Base-by-base conservation (phyloP, 2,888 invertebrate genomes). In the Polylopha cassiicola region DNA sequence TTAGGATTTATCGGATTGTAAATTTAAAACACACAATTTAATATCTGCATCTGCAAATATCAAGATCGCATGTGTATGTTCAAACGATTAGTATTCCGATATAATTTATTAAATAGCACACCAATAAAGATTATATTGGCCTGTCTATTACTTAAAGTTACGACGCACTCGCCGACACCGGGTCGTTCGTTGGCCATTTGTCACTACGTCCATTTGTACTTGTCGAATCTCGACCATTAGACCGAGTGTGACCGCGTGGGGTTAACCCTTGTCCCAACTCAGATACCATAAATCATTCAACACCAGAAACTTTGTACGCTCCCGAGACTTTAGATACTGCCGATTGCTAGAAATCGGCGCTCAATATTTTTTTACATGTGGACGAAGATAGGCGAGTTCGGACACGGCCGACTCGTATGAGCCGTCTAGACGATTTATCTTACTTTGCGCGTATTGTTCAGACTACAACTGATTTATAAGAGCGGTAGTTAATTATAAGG, bases 161-260 rank as follows among this genome's bases (percentile, higher is more conserved):
- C 74, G 74, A 63, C 68, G 58, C 54, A 50, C 52, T 61, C 67
- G 58, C 66, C 67, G 69, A 73, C 68, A 65, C 64, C 67, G 72
- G 79, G 76, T 78, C 81, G 81, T 75, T 81, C 73, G 68, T 72
- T 69, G 68, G 69, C 81, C 81, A 86, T 86, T 86, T 86, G 86
- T 86, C 86, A 86, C 79, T 58, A 70, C 59, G 65, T 77, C 84
- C 86, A 86, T 86, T 86, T 86, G 85, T 86, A 86, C 85, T 84
- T 86, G 86, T 86, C 86, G 86, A 86, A 86, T 86, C 86, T 82
- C 82, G 73, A 77, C 84, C 86, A 85, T 86, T 85, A 85, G 81
- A 81, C 65, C 67, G 80, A 80, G 82, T 81, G 82, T 79, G 80
- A 84, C 84, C 84, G 78, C 76, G 72, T 66, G 75, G 77, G 79